Percentiles rank a stretch among this genome's conserved stretches.
These are phyloP conservation scores for Pachyseris speciosa DNA, from an alignment of 64 coral and sea anemone species.

Conservation along the genomic window DNA sequence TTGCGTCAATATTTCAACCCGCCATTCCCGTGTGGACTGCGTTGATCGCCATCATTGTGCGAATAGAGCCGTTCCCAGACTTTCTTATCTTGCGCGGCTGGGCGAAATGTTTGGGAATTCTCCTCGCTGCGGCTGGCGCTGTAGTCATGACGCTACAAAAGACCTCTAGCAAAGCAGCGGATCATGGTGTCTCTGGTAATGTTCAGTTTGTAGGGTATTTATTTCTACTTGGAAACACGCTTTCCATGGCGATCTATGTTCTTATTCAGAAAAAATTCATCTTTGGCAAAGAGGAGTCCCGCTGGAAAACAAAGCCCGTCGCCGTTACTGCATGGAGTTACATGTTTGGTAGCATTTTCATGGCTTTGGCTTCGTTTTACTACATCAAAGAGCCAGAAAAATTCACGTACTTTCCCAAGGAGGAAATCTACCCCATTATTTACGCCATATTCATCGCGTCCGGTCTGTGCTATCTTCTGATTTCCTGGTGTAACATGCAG, in stretches of 20 bases:
- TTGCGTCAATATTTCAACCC: slow-evolving; percentile 88
- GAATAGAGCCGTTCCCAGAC: slow-evolving; percentile 73
- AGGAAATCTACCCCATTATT: slow-evolving; percentile 80
- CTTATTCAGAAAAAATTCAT: slow-evolving; percentile 85
- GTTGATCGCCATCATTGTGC: slow-evolving; percentile 65
- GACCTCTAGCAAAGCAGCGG: not conserved
- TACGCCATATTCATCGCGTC: slow-evolving; percentile 91
- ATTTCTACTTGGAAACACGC: slow-evolving; percentile 77
- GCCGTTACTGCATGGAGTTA: slow-evolving; percentile 86
- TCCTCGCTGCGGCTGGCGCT: slow-evolving; percentile 65
- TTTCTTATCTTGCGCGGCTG: slow-evolving; percentile 67
- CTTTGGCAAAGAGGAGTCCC: slow-evolving; percentile 70
- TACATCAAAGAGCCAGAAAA: slow-evolving; percentile 86
- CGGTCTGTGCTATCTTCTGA: slow-evolving; percentile 75
- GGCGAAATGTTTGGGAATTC: slow-evolving; percentile 79
- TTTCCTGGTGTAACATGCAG: slow-evolving; percentile 94
- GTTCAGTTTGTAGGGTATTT: slow-evolving; percentile 69
- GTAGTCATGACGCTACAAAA: slow-evolving; percentile 55
- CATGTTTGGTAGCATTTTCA: slow-evolving; percentile 77
- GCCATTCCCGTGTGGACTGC: slow-evolving; percentile 89
- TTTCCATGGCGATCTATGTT: slow-evolving; percentile 75
- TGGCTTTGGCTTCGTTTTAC: slow-evolving; percentile 71
- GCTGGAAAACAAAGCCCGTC: slow-evolving; percentile 82
- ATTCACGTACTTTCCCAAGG: slow-evolving; percentile 66
- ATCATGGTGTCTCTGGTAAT: not conserved